Conservation (phyloP, 1,140 invertebrate genomes). For the Hycleus phaleratus region DNA sequence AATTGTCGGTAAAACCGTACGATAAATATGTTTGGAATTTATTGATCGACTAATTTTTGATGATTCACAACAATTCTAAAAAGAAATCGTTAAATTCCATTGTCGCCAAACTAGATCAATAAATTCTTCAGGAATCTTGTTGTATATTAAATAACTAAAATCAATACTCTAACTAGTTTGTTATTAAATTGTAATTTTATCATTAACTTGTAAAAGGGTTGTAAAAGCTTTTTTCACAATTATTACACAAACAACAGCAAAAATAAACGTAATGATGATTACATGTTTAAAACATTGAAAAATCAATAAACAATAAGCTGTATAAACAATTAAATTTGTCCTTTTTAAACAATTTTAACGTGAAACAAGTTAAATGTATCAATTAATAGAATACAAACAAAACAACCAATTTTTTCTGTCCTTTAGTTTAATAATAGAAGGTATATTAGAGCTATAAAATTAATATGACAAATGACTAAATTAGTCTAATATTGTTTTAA, state of each 20-base stretch:
- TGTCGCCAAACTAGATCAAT: slow-evolving; percentile 13
- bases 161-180: slow-evolving; percentile 2
- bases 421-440: too few relatives aligned
- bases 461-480: slow-evolving; percentile 20
- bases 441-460: too few relatives aligned
- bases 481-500: slow-evolving; percentile 22
- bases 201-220: slow-evolving; percentile 8
- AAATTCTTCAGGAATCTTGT: slow-evolving; percentile 10
- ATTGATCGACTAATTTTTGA: slow-evolving; percentile 17
- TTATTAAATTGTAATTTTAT: slow-evolving; percentile 10
- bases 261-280: slow-evolving; percentile 4
- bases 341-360: too few relatives aligned
- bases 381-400: too few relatives aligned
- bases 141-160: slow-evolving; percentile 8
- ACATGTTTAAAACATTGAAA: not conserved
- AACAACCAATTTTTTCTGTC: too few relatives aligned
- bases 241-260: not conserved
- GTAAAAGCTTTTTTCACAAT: slow-evolving; percentile 13
- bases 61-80: slow-evolving; percentile 17
- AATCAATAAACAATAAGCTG: too few relatives aligned
- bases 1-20: slow-evolving; percentile 7
- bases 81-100: slow-evolving; percentile 21
- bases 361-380: too few relatives aligned
- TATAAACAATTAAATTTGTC: too few relatives aligned
- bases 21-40: slow-evolving; percentile 20